Evolutionary conservation across 30 jellyfish, hydroid and myxozoan species (phyloP).

Genomic region (Euphysa ruthae): DNA sequence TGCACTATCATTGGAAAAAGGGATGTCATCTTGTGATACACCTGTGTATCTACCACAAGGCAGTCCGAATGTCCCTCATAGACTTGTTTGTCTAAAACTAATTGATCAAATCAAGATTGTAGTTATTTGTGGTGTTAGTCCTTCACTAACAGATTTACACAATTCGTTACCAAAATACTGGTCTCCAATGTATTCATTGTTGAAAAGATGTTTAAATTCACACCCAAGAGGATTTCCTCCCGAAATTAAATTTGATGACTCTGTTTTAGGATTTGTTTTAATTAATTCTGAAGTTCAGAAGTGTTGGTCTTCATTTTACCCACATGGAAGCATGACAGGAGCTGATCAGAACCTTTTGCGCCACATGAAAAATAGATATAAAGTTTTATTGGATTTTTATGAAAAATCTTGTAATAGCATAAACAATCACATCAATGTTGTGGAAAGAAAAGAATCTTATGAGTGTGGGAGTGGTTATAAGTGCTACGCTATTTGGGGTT

Average conservation of each 20-base stretch:
- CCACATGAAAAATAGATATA: conserved; percentile 38
- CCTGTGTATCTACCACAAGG: conserved; percentile 87
- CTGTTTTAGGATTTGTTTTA: conserved; percentile 50
- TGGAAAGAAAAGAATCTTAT: conserved; percentile 62
- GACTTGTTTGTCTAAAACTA: conserved; percentile 65
- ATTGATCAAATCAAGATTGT: conserved; percentile 64
- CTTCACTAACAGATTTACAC: conserved; percentile 52
- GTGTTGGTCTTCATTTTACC: conserved; percentile 61
- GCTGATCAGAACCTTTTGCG: conserved; percentile 20
- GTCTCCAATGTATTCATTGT: conserved; percentile 45
- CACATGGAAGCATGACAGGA: conserved; percentile 66
- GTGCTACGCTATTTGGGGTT: conserved; percentile 60
- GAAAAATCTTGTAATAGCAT: conserved; percentile 23
- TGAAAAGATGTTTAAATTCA: conserved; percentile 41
- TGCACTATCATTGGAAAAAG: background rate
- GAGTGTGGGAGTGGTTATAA: conserved; percentile 42
- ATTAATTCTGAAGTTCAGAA: conserved; percentile 61
- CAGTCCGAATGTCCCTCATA: conserved; percentile 90
- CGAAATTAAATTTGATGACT: conserved; percentile 35
- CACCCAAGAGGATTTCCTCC: conserved; percentile 78
- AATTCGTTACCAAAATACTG: conserved; percentile 53
- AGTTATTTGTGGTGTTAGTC: conserved; percentile 86
- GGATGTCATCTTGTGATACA: conserved; percentile 50
- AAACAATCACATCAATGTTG: conserved; percentile 5
- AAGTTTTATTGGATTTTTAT: conserved; percentile 43